Evolutionary conservation across 2,888 invertebrate genomes (phyloP), one percentile per base, ranked within the genome.

Genomic region (Pyralis farinalis): DNA sequence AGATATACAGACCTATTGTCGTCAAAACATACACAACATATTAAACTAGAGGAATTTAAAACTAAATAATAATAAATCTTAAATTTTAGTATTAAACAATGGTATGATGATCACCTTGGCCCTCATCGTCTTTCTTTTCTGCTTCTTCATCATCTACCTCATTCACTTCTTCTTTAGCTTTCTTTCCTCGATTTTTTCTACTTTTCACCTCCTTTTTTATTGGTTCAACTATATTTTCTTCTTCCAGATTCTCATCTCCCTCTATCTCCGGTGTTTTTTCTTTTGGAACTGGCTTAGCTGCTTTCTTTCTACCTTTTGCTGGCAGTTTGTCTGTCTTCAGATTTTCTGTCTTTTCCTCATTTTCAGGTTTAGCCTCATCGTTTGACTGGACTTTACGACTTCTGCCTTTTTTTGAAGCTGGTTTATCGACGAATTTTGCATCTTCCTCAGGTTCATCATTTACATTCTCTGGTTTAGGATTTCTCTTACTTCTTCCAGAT

Each of bases 151-250:
- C 29, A 29, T 66, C 69, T 25, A 66, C 72, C 9, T 71, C 70
- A 8, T 63, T 63, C 5, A 72, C 73, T 11, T 70, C 76, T 12
- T 76, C 77, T 67, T 83, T 85, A 43, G 60, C 65, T 63, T 84
- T 85, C 50, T 78, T 85, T 0, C 62, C 71, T 37, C 57, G 63
- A 49, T 66, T 68, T 51, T 80, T 83, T 42, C 68, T 72, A 20
- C 74, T 71, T 53, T 77, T 78, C 3, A 61, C 42, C 53, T 75
- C 78, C 45, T 80, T 85, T 47, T 83, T 83, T 50, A 80, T 81
- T n/a, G 70, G 66, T 42, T 76, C 69, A 45, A 58, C 55, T 47
- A 68, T 65, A 6, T 72, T 71, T 35, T 74, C 69, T 39, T 62
- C 60, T 45, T 63, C 63, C 10, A 55, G 49, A 4, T 56, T 51